Evolutionary conservation across 2,113 vertebrate species (phyloP), one percentile per base, ranked within the genome.

Genomic region (Seriola rivoliana): DNA sequence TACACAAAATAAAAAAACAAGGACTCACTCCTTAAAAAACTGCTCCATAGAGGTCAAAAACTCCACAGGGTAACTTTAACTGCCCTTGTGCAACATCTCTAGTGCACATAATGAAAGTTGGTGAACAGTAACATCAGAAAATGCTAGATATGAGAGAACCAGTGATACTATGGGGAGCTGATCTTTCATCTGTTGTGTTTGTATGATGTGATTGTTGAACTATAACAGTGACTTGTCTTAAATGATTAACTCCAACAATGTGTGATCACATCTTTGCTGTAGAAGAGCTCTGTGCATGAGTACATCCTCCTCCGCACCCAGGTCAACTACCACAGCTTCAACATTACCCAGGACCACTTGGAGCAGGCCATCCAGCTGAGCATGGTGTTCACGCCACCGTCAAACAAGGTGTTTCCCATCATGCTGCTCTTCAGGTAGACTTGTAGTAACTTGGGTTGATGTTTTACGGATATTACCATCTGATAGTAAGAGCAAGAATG

Each of bases 341-440:
- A 78, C 23, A 86, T 95, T 52, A 94, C 82, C 65, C 84, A 93
- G 13, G 83, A 90, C 52, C 90, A 85, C 44, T 78, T 94, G 66
- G 91, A 86, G 38, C 94, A 92, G 62, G 89, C 92, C 23, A 65
- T 97, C 17, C 94, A 93, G 82, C 87, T 97, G 59, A 92, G 59
- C 5, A 75, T 97, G 29, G 60, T 68, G 10, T 96, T 97, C 87
- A 90, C 12, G 0, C 85, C 65, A 7, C 89, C 90, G 0, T 9
- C 19, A 4, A 50, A 46, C 17, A 92, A 80, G 25, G 32, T 87
- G 0, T 96, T 97, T 91, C 96, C 96, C 5, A 50, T 97, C 87
- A 79, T 95, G 91, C 32, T 97, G 65, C 92, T 97, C 52, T 89
- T 96, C 67, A 96, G 97, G 97, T 97, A 75, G 0, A 38, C 21